Conservation (phyloP, 2,797 vertebrate genomes). For the Amniataba percoides region DNA sequence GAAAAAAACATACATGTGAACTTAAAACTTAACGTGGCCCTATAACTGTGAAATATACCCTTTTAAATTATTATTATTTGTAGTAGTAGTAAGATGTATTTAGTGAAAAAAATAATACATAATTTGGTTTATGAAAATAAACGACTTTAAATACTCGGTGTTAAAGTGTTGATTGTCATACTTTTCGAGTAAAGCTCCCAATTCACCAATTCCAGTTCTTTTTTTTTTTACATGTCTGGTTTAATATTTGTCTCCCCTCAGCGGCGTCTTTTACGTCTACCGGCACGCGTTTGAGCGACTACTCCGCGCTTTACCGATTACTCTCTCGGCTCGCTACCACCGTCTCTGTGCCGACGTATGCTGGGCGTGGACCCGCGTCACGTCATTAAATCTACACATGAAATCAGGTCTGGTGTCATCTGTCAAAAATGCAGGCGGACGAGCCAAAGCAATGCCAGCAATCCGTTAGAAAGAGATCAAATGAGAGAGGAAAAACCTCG, state of each 20-base stretch:
- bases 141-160: no score
- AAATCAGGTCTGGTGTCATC: constrained; percentile 29
- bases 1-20: background rate
- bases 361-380: constrained; percentile 68
- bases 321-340: constrained; percentile 31
- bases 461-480: background rate
- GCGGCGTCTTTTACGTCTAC: background rate
- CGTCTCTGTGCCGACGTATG: constrained; percentile 40
- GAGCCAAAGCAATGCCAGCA: background rate
- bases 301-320: background rate
- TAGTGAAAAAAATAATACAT: background rate
- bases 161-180: no score
- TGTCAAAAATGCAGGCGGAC: constrained; percentile 22
- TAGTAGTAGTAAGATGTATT: background rate
- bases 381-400: constrained; percentile 35
- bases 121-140: background rate
- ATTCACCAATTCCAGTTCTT: background rate
- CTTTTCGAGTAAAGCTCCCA: background rate
- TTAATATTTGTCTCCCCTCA: background rate
- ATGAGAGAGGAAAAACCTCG: background rate
- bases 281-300: background rate
- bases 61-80: no score
- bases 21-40: background rate
- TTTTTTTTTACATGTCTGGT: background rate
- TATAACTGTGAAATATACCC: background rate